These are phyloP conservation scores for Phoebastria nigripes DNA, from an alignment of 2,797 vertebrate species.

Conservation along the genomic window DNA sequence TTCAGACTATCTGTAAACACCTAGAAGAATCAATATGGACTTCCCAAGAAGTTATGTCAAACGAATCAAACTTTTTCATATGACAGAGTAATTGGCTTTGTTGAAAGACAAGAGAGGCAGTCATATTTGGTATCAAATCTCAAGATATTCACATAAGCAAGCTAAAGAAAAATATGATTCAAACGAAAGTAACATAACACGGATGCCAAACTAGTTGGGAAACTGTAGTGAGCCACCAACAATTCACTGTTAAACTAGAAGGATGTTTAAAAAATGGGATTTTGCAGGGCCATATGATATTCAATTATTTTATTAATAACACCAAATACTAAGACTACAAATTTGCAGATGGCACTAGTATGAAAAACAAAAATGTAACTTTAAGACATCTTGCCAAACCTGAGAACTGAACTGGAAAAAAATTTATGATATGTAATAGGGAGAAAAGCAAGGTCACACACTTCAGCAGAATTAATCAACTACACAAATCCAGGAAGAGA, in stretches of 20 bases:
- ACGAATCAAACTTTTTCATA: neutral
- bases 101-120: neutral
- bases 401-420: neutral
- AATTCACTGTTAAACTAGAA: neutral
- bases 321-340: neutral
- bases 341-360: neutral
- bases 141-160: neutral
- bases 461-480: neutral
- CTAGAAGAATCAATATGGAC: neutral
- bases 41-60: neutral
- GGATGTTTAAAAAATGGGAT: neutral
- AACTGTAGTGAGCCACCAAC: neutral
- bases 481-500: neutral
- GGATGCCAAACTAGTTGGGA: neutral
- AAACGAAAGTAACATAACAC: neutral
- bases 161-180: neutral
- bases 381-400: neutral
- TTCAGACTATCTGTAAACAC: neutral
- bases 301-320: neutral
- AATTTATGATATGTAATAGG: neutral
- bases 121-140: neutral
- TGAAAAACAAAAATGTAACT: neutral
- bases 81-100: neutral
- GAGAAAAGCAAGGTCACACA: neutral
- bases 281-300: neutral